Evolutionary conservation across 2,113 vertebrate genomes (phyloP).

Genomic region (Tylochromis polylepis): DNA sequence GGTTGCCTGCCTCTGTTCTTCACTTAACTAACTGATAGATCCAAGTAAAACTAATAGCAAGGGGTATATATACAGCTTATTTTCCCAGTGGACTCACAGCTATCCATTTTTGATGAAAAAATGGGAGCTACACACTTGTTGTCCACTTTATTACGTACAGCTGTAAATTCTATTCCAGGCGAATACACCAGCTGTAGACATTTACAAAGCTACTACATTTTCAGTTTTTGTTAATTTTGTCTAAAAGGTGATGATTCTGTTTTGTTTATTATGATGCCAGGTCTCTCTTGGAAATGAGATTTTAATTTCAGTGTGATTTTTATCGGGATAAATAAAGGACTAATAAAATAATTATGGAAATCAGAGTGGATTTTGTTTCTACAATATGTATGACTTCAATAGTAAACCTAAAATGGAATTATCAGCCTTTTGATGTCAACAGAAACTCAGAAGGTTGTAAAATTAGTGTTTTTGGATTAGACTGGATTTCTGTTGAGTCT

Average conservation of each 20-base stretch:
- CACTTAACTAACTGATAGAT: background rate
- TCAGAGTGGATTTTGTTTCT: background rate
- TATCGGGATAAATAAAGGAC: background rate
- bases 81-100: background rate
- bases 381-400: background rate
- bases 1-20: background rate
- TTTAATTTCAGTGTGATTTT: background rate
- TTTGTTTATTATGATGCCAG: background rate
- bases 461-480: background rate
- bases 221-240: background rate
- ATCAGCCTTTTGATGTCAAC: background rate
- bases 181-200: background rate
- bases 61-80: background rate
- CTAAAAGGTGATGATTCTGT: background rate
- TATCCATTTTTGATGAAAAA: slow-evolving; percentile 8
- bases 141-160: background rate
- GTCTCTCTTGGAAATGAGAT: background rate
- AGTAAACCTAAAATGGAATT: background rate
- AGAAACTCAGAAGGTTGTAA: background rate
- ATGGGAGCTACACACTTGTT: background rate
- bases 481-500: background rate
- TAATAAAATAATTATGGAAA: background rate
- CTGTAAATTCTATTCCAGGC: background rate
- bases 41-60: background rate
- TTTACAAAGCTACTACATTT: background rate